These are phyloP conservation scores for Busseola fusca DNA, from an alignment of 2,888 invertebrate genomes.

Conservation along the genomic window DNA sequence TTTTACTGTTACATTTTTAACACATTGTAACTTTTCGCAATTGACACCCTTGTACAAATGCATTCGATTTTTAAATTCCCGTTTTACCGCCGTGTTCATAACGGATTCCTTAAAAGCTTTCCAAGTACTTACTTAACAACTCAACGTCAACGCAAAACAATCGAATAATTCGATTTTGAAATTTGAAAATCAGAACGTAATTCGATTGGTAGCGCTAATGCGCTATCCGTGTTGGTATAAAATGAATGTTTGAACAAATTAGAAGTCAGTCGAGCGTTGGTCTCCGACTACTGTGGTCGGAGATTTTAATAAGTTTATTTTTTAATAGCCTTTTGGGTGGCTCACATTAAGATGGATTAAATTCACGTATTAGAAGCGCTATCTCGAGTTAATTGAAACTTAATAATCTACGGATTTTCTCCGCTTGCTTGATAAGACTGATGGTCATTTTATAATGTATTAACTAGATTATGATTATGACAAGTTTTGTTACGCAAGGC, in stretches of 20 bases:
- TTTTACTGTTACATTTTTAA: constrained; percentile 34
- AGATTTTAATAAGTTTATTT: constrained; percentile 69
- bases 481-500: constrained; percentile 34
- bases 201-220: constrained; percentile 83
- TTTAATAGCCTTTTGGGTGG: constrained; percentile 75
- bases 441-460: constrained; percentile 61
- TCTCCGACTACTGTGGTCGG: constrained; percentile 65
- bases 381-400: constrained; percentile 74
- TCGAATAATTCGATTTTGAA: constrained; percentile 82
- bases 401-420: constrained; percentile 65
- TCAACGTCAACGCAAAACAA: constrained; percentile 69
- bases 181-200: constrained; percentile 82
- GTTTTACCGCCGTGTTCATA: constrained; percentile 39
- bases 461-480: constrained; percentile 62
- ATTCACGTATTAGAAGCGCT: constrained; percentile 69
- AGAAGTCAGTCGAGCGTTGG: constrained; percentile 74
- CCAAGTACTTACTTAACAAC: constrained; percentile 63
- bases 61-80: constrained; percentile 45
- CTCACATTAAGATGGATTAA: constrained; percentile 67
- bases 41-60: constrained; percentile 24
- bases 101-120: constrained; percentile 58
- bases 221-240: constrained; percentile 81
- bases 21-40: constrained; percentile 34
- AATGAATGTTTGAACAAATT: constrained; percentile 81
- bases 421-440: constrained; percentile 56